Percentiles rank a stretch among this genome's conserved stretches.
These are phyloP conservation scores for Cheilosia pagana DNA, from an alignment of 2,888 invertebrate genomes.

Conservation along the genomic window DNA sequence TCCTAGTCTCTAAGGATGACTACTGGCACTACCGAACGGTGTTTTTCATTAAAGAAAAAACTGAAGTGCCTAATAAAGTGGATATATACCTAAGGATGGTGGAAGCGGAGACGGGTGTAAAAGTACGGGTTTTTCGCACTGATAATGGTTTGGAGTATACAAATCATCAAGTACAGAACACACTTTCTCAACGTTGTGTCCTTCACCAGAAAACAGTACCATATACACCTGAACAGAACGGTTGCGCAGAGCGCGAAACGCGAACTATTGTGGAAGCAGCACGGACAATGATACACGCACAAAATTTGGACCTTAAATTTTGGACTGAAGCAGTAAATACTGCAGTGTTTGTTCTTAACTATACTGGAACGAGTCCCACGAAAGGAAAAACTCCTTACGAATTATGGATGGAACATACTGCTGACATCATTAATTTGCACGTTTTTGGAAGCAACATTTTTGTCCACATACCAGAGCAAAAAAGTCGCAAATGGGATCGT, in stretches of 20 bases:
- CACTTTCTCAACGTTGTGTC: slow-evolving; percentile 73
- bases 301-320: slow-evolving; percentile 74
- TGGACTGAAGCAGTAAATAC: slow-evolving; percentile 81
- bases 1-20: background rate
- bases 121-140: slow-evolving; percentile 72
- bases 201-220: slow-evolving; percentile 75
- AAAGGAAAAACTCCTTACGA: slow-evolving; percentile 76
- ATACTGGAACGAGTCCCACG: slow-evolving; percentile 76
- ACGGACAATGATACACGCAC: slow-evolving; percentile 71
- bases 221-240: slow-evolving; percentile 80
- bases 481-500: slow-evolving; percentile 46
- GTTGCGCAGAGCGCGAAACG: slow-evolving; percentile 79
- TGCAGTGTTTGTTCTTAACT: slow-evolving; percentile 76
- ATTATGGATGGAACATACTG: slow-evolving; percentile 70
- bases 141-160: slow-evolving; percentile 77
- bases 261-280: slow-evolving; percentile 79
- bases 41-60: slow-evolving; percentile 27
- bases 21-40: slow-evolving; percentile 25
- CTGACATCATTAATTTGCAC: slow-evolving; percentile 28
- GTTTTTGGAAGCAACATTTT: slow-evolving; percentile 44
- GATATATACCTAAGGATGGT: slow-evolving; percentile 43
- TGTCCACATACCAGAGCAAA: slow-evolving; percentile 53
- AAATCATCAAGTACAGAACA: slow-evolving; percentile 66
- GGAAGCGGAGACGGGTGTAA: slow-evolving; percentile 55
- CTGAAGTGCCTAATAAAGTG: slow-evolving; percentile 25